Evolutionary conservation across 2,113 vertebrate species (phyloP), one percentile per base, ranked within the genome.

Genomic region (Macrotus californicus): DNA sequence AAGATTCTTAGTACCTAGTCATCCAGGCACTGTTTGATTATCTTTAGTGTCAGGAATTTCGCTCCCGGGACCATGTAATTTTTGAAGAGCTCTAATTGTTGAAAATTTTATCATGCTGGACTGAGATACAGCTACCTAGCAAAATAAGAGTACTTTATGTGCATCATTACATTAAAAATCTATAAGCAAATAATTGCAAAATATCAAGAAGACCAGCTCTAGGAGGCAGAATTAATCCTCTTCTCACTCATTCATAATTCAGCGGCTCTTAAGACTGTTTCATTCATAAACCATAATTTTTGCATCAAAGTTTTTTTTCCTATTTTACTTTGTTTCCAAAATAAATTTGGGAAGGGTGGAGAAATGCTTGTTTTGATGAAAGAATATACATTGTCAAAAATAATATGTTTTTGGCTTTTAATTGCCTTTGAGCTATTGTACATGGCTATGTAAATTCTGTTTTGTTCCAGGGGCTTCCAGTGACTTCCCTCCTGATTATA

Each of bases 31-130:
- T 66, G 24, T 89, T 94, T 93, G 41, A 91, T n/a, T 89, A 93
- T 89, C 43, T 86, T 80, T 75, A 93, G 54, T 80, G 67, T 86
- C 70, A 18, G 77, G 9, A 96, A 83, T 95, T 36, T 91, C 61
- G 86, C 70, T 93, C 22, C 31, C 64, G 36, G 85, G 50, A 8
- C 31, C 34, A 46, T 76, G 66, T 26, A 43, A 69, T 26, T 93
- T 95, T 93, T 89, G 16, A 97, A 92, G 93, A 91, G 66, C 21
- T 36, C 3, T 96, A 89, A 94, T 93, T 96, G 84, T 95, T 95
- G 43, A 76, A 66, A 95, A 89, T 76, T 87, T 94, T 97, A 64
- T 91, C 22, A 81, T 77, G 72, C 29, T 93, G 54, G 89, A 61
- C 43, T 54, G n/a, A 94, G 34, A 93, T 89, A 86, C 67, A 91